Base-by-base conservation (phyloP, 2,888 invertebrate species). In the Erebia palarica region DNA sequence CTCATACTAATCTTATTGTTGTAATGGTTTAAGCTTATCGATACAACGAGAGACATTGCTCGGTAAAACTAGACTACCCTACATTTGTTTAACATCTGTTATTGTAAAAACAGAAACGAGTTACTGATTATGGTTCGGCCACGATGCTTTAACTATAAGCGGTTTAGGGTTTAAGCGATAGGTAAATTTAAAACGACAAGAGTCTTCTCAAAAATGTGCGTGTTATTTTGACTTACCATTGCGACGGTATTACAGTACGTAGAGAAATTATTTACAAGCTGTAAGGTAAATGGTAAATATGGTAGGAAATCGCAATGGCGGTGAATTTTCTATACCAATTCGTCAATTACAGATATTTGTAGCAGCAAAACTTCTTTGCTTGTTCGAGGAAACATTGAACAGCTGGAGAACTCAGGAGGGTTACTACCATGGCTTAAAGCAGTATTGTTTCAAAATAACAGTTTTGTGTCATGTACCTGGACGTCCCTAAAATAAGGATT, bases 31-130 rank as follows among this genome's bases (percentile, higher is more conserved):
- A 53, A 59, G 51, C 63, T 73, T 71, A 75, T 71, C 67, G 71
- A 65, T 69, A 53, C 42, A 63, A 64, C 65, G 65, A 71, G 47
- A n/a, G n/a, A 0, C 58, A 21, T 69, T 9, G 53, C 16, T 53
- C 27, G 57, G 11, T n/a, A 47, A 47, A 63, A 55, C 49, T 63
- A 55, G 53, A 68, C 27, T 53, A 61, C 57, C 63, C 21, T 58
- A 18, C 51, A 68, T 70, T 71, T 66, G 47, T 44, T 58, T 49
- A 69, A 65, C 72, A 74, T 74, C 65, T 71, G 73, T 74, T 72
- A 65, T 36, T 74, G 71, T 58, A 67, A 60, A 65, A 60, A 68
- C 47, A n/a, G 27, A 55, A 53, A 53, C 53, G 53, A 53, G 42
- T 55, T 68, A 49, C 21, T 9, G 21, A 47, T 60, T 55, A 55